These are phyloP conservation scores for Xiphophorus maculatus DNA, from an alignment of 2,113 vertebrate species.

Conservation along the genomic window DNA sequence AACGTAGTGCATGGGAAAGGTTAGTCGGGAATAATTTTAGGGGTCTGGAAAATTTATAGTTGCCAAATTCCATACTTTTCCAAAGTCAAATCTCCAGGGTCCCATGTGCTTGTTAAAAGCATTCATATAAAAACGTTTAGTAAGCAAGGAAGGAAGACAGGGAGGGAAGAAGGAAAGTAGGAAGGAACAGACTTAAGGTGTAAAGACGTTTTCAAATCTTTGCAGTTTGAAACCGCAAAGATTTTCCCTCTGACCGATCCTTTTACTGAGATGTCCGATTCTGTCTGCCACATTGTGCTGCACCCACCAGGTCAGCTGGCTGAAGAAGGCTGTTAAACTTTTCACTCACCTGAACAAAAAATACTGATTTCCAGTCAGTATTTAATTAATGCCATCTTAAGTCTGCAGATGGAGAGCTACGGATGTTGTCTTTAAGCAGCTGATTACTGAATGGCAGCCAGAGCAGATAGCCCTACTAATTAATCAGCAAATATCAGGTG, in stretches of 20 bases:
- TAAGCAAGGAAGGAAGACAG: background rate
- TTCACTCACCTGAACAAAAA: too few relatives aligned
- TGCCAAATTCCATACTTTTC: background rate
- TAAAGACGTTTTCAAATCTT: too few relatives aligned
- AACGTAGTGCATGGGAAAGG: background rate
- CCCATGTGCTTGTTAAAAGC: background rate
- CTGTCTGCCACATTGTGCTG: background rate
- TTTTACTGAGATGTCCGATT: background rate
- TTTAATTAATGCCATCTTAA: background rate
- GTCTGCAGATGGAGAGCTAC: background rate
- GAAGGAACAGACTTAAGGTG: too few relatives aligned
- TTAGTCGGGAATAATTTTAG: background rate
- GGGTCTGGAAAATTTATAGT: background rate
- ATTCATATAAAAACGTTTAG: too few relatives aligned
- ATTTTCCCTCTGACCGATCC: background rate
- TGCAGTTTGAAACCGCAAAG: background rate
- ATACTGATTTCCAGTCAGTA: background rate
- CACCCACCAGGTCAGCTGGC: background rate
- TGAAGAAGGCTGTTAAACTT: background rate
- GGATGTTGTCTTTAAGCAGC: background rate
- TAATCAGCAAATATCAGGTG: too few relatives aligned
- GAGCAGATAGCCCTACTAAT: background rate
- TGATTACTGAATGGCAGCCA: background rate
- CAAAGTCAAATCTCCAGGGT: too few relatives aligned
- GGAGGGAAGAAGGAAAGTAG: background rate